phyloP scores from a whole-genome alignment of 2,797 vertebrate genomes.

The Neoniphon sammara region DNA sequence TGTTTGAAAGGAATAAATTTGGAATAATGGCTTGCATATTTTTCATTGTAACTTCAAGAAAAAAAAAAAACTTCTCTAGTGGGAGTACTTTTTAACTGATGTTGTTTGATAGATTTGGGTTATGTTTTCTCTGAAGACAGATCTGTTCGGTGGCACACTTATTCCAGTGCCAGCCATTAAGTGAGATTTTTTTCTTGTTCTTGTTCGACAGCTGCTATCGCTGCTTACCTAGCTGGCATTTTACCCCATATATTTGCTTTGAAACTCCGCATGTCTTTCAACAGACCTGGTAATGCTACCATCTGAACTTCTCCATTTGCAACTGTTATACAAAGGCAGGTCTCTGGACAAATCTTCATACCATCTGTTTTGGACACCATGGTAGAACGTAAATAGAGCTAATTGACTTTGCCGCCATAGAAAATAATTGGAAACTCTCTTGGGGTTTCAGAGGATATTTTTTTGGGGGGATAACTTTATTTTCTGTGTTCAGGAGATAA shows the following conservation, averaged over 20 bases:
- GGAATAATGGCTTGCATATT: conserved; percentile 18
- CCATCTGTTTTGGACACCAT: conserved; percentile 61
- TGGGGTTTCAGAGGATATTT: conserved; percentile 9
- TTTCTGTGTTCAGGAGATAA: conserved; percentile 18
- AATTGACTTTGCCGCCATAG: conserved; percentile 44
- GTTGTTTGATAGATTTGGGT: conserved; percentile 51
- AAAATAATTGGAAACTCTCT: conserved; percentile 23
- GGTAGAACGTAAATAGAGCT: conserved; percentile 4
- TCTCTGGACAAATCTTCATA: conserved; percentile 52
- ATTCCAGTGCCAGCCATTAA: conserved; percentile 56
- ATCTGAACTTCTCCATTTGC: conserved; percentile 54
- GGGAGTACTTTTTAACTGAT: conserved; percentile 48
- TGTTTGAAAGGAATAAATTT: conserved; percentile 48
- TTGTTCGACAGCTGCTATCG: conserved; percentile 66
- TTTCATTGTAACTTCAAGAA: conserved; percentile 42
- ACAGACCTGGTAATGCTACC: conserved; percentile 46
- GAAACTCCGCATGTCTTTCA: conserved; percentile 56
- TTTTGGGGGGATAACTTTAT: conserved; percentile 3
- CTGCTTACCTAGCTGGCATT: conserved; percentile 64
- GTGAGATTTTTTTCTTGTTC: conserved; percentile 33
- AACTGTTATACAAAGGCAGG: conserved; percentile 54
- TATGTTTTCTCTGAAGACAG: conserved; percentile 59
- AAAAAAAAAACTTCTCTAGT: conserved; percentile 33
- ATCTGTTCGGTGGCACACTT: conserved; percentile 49
- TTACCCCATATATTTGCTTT: conserved; percentile 60